Evolutionary conservation across 2,888 invertebrate genomes (phyloP), one percentile per base, ranked within the genome.

Genomic region (Thera obeliscata): DNA sequence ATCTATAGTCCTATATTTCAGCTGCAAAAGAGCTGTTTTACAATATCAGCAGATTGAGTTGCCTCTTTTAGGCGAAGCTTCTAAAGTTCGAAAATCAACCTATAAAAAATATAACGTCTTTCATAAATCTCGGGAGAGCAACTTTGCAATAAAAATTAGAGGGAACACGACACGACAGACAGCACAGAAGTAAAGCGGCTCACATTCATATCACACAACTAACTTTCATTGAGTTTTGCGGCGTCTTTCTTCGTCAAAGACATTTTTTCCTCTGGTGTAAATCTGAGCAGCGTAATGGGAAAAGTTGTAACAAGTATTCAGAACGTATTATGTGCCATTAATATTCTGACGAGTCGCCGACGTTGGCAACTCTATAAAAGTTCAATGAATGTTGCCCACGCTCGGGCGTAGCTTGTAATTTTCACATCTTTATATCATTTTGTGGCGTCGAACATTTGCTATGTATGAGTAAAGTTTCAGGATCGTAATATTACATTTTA

Each of bases 241-340:
- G 76, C 81, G 80, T 80, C 77, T 83, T 85, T 83, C 79, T 81
- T 78, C 81, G 82, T 85, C 81, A 83, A 86, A 85, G 79, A 84
- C 82, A 87, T 89, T 92, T 89, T 56, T 87, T 85, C 81, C 78
- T 85, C 80, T 81, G 80, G 85, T 88, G 86, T 86, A 88, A 91
- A 91, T 89, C 87, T 87, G 85, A 83, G 79, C 84, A 79, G 78
- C 81, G 85, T 93, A 93, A 92, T 92, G 90, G 91, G 91, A 93
- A 93, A 93, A 93, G 92, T 93, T 93, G 87, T 90, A 91, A 90
- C 87, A 92, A 91, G 92, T 91, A 91, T 93, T 90, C 89, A 80
- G 86, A 89, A 89, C 87, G 87, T 89, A 91, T 91, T 91, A 90
- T 87, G 84, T 86, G 81, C 85, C 87, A 91, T 93, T 92, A 91